Conservation (phyloP, 2,113 vertebrate genomes). For the Passer montanus region DNA sequence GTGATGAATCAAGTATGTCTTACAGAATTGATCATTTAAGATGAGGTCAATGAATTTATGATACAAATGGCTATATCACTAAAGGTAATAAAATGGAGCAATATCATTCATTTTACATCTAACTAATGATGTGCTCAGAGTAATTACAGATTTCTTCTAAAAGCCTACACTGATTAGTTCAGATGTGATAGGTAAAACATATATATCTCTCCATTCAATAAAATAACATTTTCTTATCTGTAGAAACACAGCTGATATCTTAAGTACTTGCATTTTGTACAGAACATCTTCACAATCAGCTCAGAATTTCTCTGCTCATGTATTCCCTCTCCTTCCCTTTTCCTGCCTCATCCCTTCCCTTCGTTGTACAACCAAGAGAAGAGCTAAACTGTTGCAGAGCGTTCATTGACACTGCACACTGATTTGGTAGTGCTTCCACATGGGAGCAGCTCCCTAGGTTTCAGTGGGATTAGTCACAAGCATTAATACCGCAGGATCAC, state of each 20-base stretch:
- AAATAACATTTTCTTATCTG: conserved; percentile 69
- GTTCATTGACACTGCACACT: background rate
- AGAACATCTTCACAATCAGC: background rate
- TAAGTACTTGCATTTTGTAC: background rate
- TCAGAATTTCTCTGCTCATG: background rate
- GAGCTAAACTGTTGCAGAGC: background rate
- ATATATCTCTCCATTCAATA: conserved; percentile 60
- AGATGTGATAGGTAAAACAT: conserved; percentile 62
- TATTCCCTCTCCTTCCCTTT: background rate
- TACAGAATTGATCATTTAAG: conserved; percentile 71
- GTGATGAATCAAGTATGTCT: conserved; percentile 77
- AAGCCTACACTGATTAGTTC: conserved; percentile 73
- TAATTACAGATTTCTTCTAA: conserved; percentile 75
- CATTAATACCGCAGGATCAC: background rate
- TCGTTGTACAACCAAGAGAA: background rate
- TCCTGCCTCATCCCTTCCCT: background rate
- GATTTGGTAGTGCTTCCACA: background rate
- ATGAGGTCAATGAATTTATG: conserved; percentile 81
- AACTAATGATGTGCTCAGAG: conserved; percentile 67
- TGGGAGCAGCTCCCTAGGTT: background rate
- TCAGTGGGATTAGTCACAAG: background rate
- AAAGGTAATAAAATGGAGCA: conserved; percentile 68
- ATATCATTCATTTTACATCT: conserved; percentile 70
- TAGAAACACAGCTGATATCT: conserved; percentile 22
- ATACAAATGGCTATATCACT: conserved; percentile 74